Evolutionary conservation across 2,797 vertebrate species (phyloP).

Genomic region (Cephalopachus bancanus): DNA sequence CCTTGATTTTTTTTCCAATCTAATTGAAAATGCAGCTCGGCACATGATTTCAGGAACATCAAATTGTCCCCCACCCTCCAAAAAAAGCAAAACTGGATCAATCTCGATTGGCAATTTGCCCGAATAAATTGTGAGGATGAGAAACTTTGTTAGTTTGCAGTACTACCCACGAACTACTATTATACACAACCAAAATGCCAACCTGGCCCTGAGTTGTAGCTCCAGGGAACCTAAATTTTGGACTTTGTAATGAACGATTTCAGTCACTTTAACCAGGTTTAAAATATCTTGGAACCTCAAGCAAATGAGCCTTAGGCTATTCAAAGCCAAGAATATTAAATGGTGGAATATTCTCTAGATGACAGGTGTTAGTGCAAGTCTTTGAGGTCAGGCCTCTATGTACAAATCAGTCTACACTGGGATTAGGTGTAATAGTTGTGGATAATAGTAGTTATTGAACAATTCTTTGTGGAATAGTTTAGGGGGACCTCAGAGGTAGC

Average conservation of each 20-base stretch:
- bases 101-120: slow-evolving; percentile 23
- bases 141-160: not conserved
- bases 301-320: slow-evolving; percentile 5
- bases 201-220: not conserved
- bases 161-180: not conserved
- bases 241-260: slow-evolving; percentile 21
- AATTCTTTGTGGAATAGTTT: slow-evolving; percentile 21
- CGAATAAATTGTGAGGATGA: slow-evolving; percentile 43
- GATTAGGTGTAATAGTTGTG: not conserved
- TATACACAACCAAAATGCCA: not conserved
- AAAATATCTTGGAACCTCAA: slow-evolving; percentile 50
- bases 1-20: not conserved
- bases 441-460: not conserved
- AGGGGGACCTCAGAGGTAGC: not conserved
- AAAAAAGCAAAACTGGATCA: not conserved
- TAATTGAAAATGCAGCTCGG: slow-evolving; percentile 43
- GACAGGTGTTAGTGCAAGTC: not conserved
- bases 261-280: slow-evolving; percentile 45
- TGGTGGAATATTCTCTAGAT: not conserved
- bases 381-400: not conserved
- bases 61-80: not conserved
- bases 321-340: slow-evolving; percentile 53
- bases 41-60: slow-evolving; percentile 9
- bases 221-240: not conserved
- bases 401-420: not conserved